Conservation (phyloP, 2,113 vertebrate genomes). For the Halcyon malimbica region DNA sequence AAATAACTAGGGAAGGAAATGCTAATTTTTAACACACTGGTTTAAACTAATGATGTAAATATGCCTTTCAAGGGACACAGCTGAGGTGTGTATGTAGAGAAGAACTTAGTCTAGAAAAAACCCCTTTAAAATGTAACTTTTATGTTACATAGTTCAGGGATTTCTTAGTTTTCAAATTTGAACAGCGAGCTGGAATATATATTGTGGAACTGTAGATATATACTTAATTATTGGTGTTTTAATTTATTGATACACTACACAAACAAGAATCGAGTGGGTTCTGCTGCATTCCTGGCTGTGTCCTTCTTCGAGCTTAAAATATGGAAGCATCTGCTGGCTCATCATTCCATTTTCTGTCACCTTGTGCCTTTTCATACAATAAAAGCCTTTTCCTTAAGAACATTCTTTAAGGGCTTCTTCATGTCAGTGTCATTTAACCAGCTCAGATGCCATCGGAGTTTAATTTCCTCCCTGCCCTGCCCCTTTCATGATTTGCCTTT, state of each 20-base stretch:
- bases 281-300: neutral
- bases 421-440: neutral
- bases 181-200: neutral
- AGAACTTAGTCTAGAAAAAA: neutral
- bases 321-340: neutral
- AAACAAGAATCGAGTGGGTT: neutral
- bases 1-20: neutral
- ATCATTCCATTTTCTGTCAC: neutral
- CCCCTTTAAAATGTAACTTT: neutral
- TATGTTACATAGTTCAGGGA: neutral
- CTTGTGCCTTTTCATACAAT: neutral
- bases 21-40: rapidly evolving
- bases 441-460: neutral
- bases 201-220: neutral
- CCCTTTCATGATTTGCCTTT: neutral
- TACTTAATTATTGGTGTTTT: neutral
- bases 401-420: neutral
- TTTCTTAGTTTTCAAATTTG: neutral
- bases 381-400: neutral
- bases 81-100: neutral
- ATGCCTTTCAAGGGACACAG: neutral
- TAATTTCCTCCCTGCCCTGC: neutral
- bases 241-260: neutral
- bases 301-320: neutral
- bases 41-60: neutral